Evolutionary conservation across 2,888 invertebrate species (phyloP).

Genomic region (Meiosimyza platycephala): DNA sequence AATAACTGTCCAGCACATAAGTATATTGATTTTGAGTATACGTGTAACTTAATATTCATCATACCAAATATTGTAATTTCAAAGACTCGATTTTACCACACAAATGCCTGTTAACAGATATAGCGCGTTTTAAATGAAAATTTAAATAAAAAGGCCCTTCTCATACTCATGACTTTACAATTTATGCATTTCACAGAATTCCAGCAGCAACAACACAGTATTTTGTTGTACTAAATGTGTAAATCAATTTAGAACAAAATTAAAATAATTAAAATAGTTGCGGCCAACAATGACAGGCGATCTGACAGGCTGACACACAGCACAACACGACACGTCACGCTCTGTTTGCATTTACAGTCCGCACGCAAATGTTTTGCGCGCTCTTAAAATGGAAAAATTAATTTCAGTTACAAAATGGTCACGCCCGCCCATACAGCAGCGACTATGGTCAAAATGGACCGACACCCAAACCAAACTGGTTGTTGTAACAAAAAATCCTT

Average conservation of each 20-base stretch:
- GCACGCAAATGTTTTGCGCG: slow-evolving; percentile 5
- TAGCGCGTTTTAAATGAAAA: too few species aligned
- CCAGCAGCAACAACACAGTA: too few species aligned
- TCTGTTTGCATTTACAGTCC: slow-evolving; percentile 22
- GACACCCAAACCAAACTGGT: too few species aligned
- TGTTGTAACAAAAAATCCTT: neutral
- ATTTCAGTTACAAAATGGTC: slow-evolving; percentile 19
- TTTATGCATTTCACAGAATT: too few species aligned
- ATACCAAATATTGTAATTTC: too few species aligned
- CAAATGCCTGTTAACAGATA: too few species aligned
- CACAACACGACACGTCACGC: slow-evolving; percentile 8
- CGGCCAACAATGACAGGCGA: slow-evolving; percentile 34
- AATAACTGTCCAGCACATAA: too few species aligned
- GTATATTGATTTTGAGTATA: too few species aligned
- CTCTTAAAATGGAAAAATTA: slow-evolving; percentile 23
- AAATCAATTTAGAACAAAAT: slow-evolving; percentile 61
- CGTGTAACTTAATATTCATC: neutral
- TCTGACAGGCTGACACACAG: slow-evolving; percentile 23
- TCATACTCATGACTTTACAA: too few species aligned
- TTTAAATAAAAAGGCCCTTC: too few species aligned
- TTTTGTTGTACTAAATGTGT: slow-evolving; percentile 50
- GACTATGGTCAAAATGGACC: too few species aligned
- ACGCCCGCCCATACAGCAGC: neutral
- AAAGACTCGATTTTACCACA: too few species aligned
- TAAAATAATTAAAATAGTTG: slow-evolving; percentile 58